Conservation (phyloP, 2,888 invertebrate genomes). For the Lithophane leautieri region DNA sequence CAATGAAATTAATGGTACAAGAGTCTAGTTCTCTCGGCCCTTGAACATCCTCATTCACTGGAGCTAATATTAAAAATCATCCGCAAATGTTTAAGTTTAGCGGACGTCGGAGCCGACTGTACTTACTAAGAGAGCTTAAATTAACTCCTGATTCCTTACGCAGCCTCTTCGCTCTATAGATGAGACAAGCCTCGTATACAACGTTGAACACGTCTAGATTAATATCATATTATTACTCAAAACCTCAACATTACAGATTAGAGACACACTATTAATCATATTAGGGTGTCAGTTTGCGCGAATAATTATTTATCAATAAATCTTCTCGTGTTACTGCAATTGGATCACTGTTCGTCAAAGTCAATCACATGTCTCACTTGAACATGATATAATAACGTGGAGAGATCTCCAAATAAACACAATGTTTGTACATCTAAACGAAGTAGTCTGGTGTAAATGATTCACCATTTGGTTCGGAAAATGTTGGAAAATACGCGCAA, state of each 20-base stretch:
- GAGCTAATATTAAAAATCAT: constrained; percentile 37
- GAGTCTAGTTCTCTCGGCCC: too few species aligned
- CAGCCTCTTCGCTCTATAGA: constrained; percentile 1
- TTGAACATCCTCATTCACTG: constrained; percentile 14
- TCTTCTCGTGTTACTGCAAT: constrained; percentile 9
- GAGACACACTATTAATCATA: constrained; percentile 34
- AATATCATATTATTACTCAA: not conserved
- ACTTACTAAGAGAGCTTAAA: constrained; percentile 10
- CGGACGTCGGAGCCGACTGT: constrained; percentile 1
- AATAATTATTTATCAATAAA: constrained; percentile 44
- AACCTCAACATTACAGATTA: not conserved
- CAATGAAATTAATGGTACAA: constrained; percentile 1
- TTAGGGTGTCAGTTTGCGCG: constrained; percentile 13
- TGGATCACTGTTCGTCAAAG: constrained; percentile 40
- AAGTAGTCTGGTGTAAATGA: constrained; percentile 3
- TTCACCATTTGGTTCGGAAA: constrained; percentile 28
- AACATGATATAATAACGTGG: constrained; percentile 32
- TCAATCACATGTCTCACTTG: constrained; percentile 39
- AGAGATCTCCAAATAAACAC: constrained; percentile 2
- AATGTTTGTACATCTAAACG: constrained; percentile 10
- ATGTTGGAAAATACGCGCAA: not conserved
- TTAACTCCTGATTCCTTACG: constrained; percentile 13
- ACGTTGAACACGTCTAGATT: not conserved
- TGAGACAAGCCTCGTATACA: not conserved
- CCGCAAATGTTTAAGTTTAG: constrained; percentile 41